phyloP scores from a whole-genome alignment of 2,797 vertebrate genomes.

The Euthynnus affinis region DNA sequence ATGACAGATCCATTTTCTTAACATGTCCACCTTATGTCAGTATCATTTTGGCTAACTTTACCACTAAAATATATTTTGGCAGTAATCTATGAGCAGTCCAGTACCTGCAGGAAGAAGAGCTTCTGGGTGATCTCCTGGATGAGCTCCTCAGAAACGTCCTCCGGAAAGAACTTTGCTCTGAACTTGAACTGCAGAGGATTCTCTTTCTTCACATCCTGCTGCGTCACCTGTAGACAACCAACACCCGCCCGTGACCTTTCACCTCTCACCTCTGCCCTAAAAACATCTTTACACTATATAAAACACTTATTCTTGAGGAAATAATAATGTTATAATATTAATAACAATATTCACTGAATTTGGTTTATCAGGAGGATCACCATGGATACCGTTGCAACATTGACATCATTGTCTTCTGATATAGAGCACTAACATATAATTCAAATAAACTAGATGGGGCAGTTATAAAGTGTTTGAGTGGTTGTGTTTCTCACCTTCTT shows the following conservation, averaged over 20 bases:
- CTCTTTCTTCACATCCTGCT: constrained; percentile 95
- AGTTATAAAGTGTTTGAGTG: not conserved
- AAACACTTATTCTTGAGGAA: not conserved
- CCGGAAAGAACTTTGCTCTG: constrained; percentile 95
- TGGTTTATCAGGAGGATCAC: not conserved
- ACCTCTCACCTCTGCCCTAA: not conserved
- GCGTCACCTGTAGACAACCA: constrained; percentile 87
- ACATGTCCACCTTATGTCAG: not conserved
- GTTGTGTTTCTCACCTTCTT: constrained; percentile 90
- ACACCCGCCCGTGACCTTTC: not conserved
- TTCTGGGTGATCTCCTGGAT: constrained; percentile 98
- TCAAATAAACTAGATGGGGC: not conserved
- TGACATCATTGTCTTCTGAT: not conserved
- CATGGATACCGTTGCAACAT: not conserved
- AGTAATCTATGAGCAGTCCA: accelerated
- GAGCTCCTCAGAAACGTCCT: constrained; percentile 95
- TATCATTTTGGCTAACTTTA: not conserved
- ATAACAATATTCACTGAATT: not conserved
- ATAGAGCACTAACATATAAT: too few species aligned
- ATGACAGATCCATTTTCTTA: not conserved
- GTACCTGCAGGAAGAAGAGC: constrained; percentile 95
- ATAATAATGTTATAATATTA: too few species aligned
- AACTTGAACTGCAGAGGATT: constrained; percentile 96
- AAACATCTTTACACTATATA: not conserved
- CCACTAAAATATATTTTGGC: not conserved